Conservation (phyloP, 2,797 vertebrate genomes). For the Luscinia luscinia region DNA sequence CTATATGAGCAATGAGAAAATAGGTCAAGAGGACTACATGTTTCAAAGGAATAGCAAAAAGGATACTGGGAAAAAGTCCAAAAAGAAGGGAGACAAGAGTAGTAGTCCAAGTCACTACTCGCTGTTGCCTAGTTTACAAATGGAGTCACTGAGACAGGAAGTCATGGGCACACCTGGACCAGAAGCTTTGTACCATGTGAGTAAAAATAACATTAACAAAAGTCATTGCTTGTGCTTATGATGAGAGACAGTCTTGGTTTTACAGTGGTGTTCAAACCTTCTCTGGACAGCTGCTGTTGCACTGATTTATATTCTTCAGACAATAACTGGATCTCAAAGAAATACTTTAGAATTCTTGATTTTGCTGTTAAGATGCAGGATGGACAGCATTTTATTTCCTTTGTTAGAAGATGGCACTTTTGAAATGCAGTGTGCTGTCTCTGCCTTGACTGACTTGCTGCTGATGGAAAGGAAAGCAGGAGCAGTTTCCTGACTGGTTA, state of each 20-base stretch:
- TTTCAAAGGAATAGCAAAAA: conserved; percentile 93
- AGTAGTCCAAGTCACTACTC: conserved; percentile 95
- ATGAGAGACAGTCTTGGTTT: not conserved
- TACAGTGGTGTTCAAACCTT: not conserved
- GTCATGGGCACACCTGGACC: conserved; percentile 85
- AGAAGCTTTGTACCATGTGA: conserved; percentile 83
- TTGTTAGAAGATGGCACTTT: not conserved
- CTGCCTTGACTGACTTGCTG: not conserved
- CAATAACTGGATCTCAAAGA: not conserved
- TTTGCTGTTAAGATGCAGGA: not conserved
- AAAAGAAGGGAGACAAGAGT: conserved; percentile 95
- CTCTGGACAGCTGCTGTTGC: not conserved
- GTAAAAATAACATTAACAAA: conserved; percentile 51
- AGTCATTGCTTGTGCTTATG: not conserved
- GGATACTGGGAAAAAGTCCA: conserved; percentile 92
- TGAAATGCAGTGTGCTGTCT: not conserved
- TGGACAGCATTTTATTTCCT: not conserved
- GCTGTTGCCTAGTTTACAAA: conserved; percentile 89
- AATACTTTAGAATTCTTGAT: not conserved
- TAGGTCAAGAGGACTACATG: conserved; percentile 90
- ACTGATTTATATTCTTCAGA: not conserved
- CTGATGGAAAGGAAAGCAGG: not conserved
- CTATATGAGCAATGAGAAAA: conserved; percentile 93
- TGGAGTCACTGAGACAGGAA: conserved; percentile 89
- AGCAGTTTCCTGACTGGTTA: not conserved